These are phyloP conservation scores for Cichladusa arquata DNA, from an alignment of 2,113 vertebrate genomes.

Conservation along the genomic window DNA sequence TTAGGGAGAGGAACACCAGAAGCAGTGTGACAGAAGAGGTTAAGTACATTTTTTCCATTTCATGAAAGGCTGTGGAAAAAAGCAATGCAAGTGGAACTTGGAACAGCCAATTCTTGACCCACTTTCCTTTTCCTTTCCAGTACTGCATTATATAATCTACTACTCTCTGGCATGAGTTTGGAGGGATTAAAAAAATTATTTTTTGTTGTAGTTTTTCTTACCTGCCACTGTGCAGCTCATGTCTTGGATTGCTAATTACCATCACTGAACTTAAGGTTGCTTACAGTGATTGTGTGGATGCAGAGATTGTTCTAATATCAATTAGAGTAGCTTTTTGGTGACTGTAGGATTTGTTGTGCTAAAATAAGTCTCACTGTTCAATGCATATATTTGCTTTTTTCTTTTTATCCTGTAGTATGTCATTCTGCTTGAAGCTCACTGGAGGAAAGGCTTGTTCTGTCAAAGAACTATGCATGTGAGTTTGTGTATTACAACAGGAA, in stretches of 20 bases:
- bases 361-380: background rate
- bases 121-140: background rate
- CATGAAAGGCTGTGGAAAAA: background rate
- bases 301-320: background rate
- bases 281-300: background rate
- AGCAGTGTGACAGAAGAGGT: background rate
- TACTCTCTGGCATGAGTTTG: background rate
- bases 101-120: background rate
- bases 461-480: accelerated
- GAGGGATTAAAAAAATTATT: background rate
- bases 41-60: background rate
- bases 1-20: background rate
- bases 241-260: background rate
- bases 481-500: background rate
- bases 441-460: background rate
- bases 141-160: background rate
- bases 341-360: background rate
- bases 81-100: background rate
- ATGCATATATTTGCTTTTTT: background rate
- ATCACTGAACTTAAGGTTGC: background rate
- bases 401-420: background rate
- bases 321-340: background rate
- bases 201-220: background rate
- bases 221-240: background rate
- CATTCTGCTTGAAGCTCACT: background rate